Conservation (phyloP, 2,888 invertebrate genomes). For the Ypsolopha sequella region DNA sequence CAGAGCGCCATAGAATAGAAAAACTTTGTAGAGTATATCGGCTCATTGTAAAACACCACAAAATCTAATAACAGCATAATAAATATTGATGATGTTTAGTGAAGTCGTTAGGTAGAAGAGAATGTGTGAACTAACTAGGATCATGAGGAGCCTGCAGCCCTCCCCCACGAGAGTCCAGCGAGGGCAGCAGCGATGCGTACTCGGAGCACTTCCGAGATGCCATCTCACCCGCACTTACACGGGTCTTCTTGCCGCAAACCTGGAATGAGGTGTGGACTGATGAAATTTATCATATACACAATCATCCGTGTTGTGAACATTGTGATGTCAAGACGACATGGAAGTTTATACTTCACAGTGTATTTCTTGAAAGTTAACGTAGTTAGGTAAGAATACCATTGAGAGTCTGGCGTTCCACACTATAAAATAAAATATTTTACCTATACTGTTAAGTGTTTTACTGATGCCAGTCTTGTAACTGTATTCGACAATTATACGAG, state of each 20-base stretch:
- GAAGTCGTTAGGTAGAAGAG: no score
- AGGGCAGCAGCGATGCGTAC: slow-evolving; percentile 71
- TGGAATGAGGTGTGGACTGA: slow-evolving; percentile 13
- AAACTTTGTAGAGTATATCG: no score
- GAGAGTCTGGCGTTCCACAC: not conserved
- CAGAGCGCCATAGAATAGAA: no score
- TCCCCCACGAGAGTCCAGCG: slow-evolving; percentile 74
- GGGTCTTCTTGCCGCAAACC: slow-evolving; percentile 65
- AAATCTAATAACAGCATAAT: no score
- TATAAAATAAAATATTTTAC: not conserved
- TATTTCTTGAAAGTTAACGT: not conserved
- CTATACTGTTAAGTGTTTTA: not conserved
- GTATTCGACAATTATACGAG: not conserved
- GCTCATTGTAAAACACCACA: no score
- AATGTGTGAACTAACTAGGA: slow-evolving; percentile 48
- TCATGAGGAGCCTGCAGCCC: slow-evolving; percentile 83
- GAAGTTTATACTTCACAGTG: not conserved
- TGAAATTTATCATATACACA: not conserved
- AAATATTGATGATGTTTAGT: no score
- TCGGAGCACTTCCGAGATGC: slow-evolving; percentile 75
- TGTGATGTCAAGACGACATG: not conserved
- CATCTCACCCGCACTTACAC: slow-evolving; percentile 63
- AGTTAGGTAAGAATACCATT: not conserved
- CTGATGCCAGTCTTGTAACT: not conserved
- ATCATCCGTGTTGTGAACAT: not conserved